These are phyloP conservation scores for Dendropsophus ebraccatus DNA, from an alignment of 2,113 vertebrate genomes.

Conservation along the genomic window DNA sequence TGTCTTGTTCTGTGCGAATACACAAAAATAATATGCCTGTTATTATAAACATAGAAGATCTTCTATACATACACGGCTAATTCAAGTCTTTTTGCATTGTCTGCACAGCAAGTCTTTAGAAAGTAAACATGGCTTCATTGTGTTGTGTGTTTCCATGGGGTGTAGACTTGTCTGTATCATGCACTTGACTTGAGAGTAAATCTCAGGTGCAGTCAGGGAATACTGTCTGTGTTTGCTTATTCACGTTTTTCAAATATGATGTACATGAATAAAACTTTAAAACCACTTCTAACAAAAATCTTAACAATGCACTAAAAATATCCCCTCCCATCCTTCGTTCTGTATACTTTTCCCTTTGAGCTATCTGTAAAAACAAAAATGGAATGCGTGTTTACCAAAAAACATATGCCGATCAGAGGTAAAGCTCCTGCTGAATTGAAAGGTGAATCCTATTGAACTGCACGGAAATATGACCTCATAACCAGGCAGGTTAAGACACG, in stretches of 20 bases:
- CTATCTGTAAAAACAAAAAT: conserved; percentile 62
- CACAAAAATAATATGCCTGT: conserved; percentile 37
- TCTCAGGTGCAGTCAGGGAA: conserved; percentile 57
- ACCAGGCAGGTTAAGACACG: conserved; percentile 70
- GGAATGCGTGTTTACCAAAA: conserved; percentile 65
- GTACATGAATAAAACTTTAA: conserved; percentile 60
- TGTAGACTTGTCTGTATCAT: conserved; percentile 53
- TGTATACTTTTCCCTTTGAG: conserved; percentile 57
- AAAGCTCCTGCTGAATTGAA: conserved; percentile 60
- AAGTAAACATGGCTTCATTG: conserved; percentile 54
- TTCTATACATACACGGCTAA: conserved; percentile 14
- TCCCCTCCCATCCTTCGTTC: conserved; percentile 44
- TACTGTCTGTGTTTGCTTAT: conserved; percentile 55
- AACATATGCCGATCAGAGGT: conserved; percentile 51
- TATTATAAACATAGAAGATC: conserved; percentile 39
- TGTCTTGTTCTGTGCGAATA: conserved; percentile 34
- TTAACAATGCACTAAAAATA: conserved; percentile 57
- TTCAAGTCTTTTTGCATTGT: conserved; percentile 32
- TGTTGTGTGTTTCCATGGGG: conserved; percentile 48
- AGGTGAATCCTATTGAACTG: conserved; percentile 61
- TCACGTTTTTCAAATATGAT: conserved; percentile 42
- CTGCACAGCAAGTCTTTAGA: conserved; percentile 39
- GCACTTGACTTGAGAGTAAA: conserved; percentile 56
- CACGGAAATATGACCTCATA: conserved; percentile 63
- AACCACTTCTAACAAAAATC: conserved; percentile 68